Conservation (phyloP, 1,140 invertebrate species). For the Trachymyrmex cornetzi region DNA sequence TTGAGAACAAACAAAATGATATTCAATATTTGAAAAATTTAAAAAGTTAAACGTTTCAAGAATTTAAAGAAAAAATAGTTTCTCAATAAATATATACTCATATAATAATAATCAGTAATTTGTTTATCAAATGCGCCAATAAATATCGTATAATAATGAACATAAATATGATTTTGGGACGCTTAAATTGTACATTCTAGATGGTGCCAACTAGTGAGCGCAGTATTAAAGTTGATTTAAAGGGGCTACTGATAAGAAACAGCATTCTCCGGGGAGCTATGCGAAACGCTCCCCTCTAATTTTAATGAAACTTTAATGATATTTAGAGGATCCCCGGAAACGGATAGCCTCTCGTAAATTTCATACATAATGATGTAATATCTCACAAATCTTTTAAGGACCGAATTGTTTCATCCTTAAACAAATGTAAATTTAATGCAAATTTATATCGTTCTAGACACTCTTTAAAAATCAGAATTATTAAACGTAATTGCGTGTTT, state of each 20-base stretch:
- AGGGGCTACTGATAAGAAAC: slow-evolving; percentile 72
- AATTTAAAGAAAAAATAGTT: neutral
- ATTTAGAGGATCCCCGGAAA: slow-evolving; percentile 65
- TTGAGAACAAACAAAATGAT: neutral
- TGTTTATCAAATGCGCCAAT: neutral
- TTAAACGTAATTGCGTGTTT: neutral
- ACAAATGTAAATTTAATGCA: slow-evolving; percentile 19
- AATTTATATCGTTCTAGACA: slow-evolving; percentile 11
- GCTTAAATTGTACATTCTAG: slow-evolving; percentile 65
- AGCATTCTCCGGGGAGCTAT: slow-evolving; percentile 64
- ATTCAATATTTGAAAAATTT: slow-evolving; percentile 2
- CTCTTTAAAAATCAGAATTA: neutral
- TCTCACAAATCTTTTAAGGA: slow-evolving; percentile 50
- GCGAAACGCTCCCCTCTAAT: slow-evolving; percentile 68
- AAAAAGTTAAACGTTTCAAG: neutral
- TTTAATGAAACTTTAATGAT: slow-evolving; percentile 77
- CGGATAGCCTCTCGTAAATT: slow-evolving; percentile 56
- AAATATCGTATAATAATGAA: slow-evolving; percentile 46
- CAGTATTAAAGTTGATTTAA: slow-evolving; percentile 76
- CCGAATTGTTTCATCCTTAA: slow-evolving; percentile 9
- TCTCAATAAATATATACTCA: neutral
- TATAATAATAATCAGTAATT: neutral
- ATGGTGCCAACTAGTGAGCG: slow-evolving; percentile 50
- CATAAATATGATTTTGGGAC: slow-evolving; percentile 55
- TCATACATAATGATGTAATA: slow-evolving; percentile 54